Base-by-base conservation (phyloP, 1,140 invertebrate genomes). In the Drosophila equinoxialis region DNA sequence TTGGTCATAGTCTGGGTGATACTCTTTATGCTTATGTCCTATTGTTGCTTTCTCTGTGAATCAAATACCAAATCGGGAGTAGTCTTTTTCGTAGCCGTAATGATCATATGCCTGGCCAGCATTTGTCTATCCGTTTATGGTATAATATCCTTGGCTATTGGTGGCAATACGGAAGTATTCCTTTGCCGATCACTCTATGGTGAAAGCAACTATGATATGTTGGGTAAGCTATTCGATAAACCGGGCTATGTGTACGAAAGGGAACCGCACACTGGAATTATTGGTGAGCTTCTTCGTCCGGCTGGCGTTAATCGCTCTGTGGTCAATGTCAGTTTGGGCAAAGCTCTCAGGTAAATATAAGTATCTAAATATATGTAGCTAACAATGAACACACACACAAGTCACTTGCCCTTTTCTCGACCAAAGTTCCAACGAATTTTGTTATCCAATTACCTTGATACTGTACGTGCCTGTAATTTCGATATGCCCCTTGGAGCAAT, bases 121-220 rank as follows among this genome's bases (percentile, higher is more conserved):
- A 72, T 93, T 13, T 54, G 89, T 2, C 63, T 93, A 1, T 93
- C 92, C 76, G n/a, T 83, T 10, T 82, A 92, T 30, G 92, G 91
- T 0, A 83, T 91, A 3, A 67, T 92, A 30, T 76, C 92, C 2
- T 69, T 93, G 60, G 74, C 93, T 13, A 67, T 93, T 13, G 93
- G 93, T 8, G 92, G 92, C n/a, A 93, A 93, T 70, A 83, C 91
- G 5, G 84, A 95, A 92, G 92, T 94, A 14, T 94, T 95, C 68
- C 91, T 95, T 13, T 96, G 95, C 71, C 93, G 94, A 55, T 93
- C 95, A 0, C 87, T 96, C 2, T 94, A 95, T 86, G 94, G 60
- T 10, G 33, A 60, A 6, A 37, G 65, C 17, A 77, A 94, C 48
- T 95, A 94, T 76, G 90, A 92, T 13, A 93, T 93, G n/a, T 82